Conservation (phyloP, 2,797 vertebrate species). For the Gouania willdenowi region DNA sequence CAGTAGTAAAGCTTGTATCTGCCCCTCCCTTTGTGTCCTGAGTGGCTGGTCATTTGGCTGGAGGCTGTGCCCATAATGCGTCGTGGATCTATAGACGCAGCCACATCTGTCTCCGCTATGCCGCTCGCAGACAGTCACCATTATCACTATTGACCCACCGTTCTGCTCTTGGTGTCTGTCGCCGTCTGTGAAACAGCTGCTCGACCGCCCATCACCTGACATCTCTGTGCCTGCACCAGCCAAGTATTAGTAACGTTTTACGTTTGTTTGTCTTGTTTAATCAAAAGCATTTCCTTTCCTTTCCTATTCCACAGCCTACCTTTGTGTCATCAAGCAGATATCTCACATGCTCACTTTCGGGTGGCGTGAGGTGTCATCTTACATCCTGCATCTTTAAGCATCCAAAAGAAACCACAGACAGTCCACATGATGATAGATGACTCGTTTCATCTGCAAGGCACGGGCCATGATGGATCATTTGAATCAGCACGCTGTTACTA, state of each 20-base stretch:
- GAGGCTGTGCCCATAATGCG: slow-evolving; percentile 38
- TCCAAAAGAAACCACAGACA: slow-evolving; percentile 2
- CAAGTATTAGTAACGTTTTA: no score
- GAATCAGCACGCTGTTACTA: slow-evolving; percentile 48
- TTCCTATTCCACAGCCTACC: no score
- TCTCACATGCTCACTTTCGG: no score
- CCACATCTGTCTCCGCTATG: slow-evolving; percentile 47
- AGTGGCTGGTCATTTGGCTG: slow-evolving; percentile 29
- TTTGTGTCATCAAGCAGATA: no score
- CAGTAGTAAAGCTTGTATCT: no score
- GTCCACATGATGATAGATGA: slow-evolving; percentile 54
- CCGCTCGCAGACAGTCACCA: slow-evolving; percentile 12
- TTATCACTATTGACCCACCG: slow-evolving; percentile 17
- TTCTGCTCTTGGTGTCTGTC: slow-evolving; percentile 18
- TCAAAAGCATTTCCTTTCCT: no score
- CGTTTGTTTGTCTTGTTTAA: no score
- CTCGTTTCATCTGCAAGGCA: slow-evolving; percentile 28
- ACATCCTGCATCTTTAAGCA: neutral
- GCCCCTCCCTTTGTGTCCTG: slow-evolving; percentile 26
- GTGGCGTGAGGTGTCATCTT: no score
- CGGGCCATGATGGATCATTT: slow-evolving; percentile 62
- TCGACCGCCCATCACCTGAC: neutral
- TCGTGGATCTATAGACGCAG: slow-evolving; percentile 32
- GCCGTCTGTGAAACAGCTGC: slow-evolving; percentile 22
- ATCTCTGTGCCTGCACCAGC: no score